Base-by-base conservation (phyloP, 2,113 vertebrate species). In the Lophius piscatorius region DNA sequence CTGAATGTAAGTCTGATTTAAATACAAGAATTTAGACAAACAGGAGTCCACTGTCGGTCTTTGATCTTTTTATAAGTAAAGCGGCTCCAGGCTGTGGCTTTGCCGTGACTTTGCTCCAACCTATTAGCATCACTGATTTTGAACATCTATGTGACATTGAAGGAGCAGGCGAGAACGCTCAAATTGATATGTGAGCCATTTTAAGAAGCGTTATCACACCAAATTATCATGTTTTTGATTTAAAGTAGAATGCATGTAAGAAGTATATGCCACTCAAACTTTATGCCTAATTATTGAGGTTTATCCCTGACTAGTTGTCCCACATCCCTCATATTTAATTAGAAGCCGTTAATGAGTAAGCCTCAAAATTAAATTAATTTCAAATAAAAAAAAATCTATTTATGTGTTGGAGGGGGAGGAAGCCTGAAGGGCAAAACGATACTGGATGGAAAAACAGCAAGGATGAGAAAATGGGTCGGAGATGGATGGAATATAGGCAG, bases 301-400 rank as follows among this genome's bases (percentile, higher is more conserved):
- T 75, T 74, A 72, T 78, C 58, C 63, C 40, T 8, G 5, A 54
- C 40, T 38, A 52, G 47, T 82, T 49, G 11, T 57, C 35, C 23
- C 39, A 68, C 69, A 38, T 78, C 57, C 51, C 58, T 61, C 41
- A 34, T 20, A 3, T 74, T 75, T 79, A 80, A 83, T 83, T 78
- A 71, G 70, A 59, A 70, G 54, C 45, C 71, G 58, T 67, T 75
- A 63, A 66, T 5, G 28, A 60, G 34, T n/a, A 46, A 59, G 70
- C 70, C 80, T 73, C 55, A 39, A 64, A 41, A 78, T 74, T 74
- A 68, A 12, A 66, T 80, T 69, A 9, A 16, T 74, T 88, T 73
- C 63, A 80, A 75, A 81, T 83, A 69, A 78, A 77, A 35, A 23
- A 76, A 66, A 17, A 64, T 82, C 65, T 60, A 81, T 81, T 85